Evolutionary conservation across 1,140 invertebrate genomes (phyloP), one percentile per base, ranked within the genome.

Genomic region (Eufriesea mexicana): DNA sequence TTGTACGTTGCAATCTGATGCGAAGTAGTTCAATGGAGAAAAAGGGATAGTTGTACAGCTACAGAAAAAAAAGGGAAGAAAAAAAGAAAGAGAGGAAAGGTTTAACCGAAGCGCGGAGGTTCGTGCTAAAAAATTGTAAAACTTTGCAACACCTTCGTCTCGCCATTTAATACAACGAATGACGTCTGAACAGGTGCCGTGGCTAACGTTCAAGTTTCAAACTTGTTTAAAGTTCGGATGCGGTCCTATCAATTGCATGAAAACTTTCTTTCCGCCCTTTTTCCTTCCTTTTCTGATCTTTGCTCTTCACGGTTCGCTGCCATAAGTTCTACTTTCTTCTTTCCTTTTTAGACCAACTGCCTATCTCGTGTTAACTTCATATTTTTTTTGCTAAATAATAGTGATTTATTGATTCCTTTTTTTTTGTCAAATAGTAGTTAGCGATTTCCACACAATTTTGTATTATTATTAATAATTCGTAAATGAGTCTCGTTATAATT

Each of bases 181-280:
- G 79, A 35, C 74, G 61, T 49, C 77, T 59, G 75, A 83, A 88
- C 79, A 78, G 71, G 68, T 67, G 71, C 82, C 20, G 78, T 68
- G 86, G 74, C 80, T 55, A 76, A 79, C 64, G 59, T 84, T 76
- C 79, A 62, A 89, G 79, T 88, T 89, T 76, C 61, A 7, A 90
- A 89, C 84, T 90, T 89, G 84, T 89, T 90, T 84, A 82, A 91
- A 90, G 83, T 91, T 90, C 23, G 55, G 74, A 82, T 84, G 80
- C 73, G 81, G 85, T 84, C 82, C 79, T 90, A 90, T 90, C 89
- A 84, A 88, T 90, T 82, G 76, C 73, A 71, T 51, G 72, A 51
- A 83, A 91, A 91, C 82, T 85, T 90, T 87, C 76, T 54, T 68
- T 66, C 51, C 59, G 59, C 23, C 59, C 35, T 18, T 61, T 20